Evolutionary conservation across 2,888 invertebrate species (phyloP), one percentile per base, ranked within the genome.

Genomic region (Anoncus sp.): DNA sequence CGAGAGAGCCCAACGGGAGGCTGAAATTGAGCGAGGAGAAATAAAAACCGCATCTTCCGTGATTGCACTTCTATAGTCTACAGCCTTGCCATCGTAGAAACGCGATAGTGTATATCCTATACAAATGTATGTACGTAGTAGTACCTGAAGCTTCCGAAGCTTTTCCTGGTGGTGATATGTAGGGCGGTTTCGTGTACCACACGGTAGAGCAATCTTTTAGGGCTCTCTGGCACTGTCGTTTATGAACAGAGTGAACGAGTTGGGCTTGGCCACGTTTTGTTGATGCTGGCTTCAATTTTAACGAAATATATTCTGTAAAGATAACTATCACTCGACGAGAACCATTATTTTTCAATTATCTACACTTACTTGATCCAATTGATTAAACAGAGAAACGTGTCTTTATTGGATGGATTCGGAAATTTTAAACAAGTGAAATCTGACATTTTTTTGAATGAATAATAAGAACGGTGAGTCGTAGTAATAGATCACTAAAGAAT

Each of bases 41-140:
- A 78, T 75, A 75, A 66, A 75, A 78, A 78, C 47, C 20, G 53
- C 65, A 71, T 78, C 70, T 53, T 62, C 53, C 60, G 53, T 66
- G 71, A 78, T 75, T 78, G 63, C 70, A 55, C 45, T 72, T 63
- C 18, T 18, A 16, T 38, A 24, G 45, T 57, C 59, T 38, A 27
- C 69, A 12, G 16, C 9, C 16, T 7, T 43, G 18, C 31, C 10
- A 14, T 49, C 35, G n/a, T 59, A 22, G 24, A 6, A 22, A 20
- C 55, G 43, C 43, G 43, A 55, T 66, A 43, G 10, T 60, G 27
- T 38, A 4, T 27, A 9, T 20, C 12, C 16, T 10, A 1, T 20
- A 5, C 10, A 45, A 12, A 49, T 63, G 16, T 49, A 38, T 10
- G 3, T n/a, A n/a, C n/a, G n/a, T n/a, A n/a, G n/a, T n/a, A n/a